Conservation (phyloP, 2,888 invertebrate species). For the Pristionchus arcanus region DNA sequence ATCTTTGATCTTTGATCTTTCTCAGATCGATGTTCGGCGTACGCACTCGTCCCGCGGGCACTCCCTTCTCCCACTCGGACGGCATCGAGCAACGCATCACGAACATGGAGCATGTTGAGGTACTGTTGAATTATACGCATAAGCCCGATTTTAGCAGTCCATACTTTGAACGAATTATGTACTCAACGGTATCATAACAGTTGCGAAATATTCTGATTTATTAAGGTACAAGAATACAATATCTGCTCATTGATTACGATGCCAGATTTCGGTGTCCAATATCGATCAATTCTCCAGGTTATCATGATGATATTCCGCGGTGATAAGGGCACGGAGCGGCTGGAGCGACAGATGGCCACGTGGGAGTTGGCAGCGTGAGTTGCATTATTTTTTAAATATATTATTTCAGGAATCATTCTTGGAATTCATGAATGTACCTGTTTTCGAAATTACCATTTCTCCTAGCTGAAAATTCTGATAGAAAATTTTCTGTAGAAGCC, state of each 20-base stretch:
- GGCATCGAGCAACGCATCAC: constrained; percentile 66
- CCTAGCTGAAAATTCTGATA: no score
- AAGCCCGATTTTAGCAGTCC: no score
- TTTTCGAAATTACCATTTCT: no score
- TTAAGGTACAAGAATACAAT: no score
- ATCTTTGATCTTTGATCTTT: constrained; percentile 34
- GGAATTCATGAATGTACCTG: no score
- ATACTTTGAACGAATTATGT: no score
- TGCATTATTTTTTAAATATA: background rate
- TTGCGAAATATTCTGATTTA: no score
- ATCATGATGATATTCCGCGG: constrained; percentile 78
- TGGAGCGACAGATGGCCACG: constrained; percentile 69
- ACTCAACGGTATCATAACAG: no score
- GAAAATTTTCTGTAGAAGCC: no score
- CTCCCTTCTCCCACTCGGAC: constrained; percentile 55
- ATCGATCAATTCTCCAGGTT: constrained; percentile 62
- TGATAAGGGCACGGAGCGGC: constrained; percentile 67
- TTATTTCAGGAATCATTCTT: background rate
- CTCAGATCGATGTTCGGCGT: constrained; percentile 56
- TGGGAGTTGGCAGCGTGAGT: constrained; percentile 72
- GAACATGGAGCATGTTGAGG: constrained; percentile 75
- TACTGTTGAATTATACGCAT: background rate
- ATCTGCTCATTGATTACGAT: background rate
- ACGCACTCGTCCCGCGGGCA: background rate
- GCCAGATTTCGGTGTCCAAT: background rate